phyloP scores from a whole-genome alignment of 1,140 invertebrate genomes.

The Megalonaias nervosa region DNA sequence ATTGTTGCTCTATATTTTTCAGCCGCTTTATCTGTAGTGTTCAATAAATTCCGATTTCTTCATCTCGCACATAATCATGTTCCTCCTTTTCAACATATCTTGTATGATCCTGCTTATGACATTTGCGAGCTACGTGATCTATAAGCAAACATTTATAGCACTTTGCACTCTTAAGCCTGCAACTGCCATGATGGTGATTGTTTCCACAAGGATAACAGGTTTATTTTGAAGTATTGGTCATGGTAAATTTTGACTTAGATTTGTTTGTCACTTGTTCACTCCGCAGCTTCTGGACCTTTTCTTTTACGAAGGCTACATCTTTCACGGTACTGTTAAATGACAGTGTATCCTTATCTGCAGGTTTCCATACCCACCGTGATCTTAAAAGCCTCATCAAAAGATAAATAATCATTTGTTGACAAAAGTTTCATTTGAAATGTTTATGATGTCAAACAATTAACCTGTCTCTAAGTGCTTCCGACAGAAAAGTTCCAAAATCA shows the following conservation, averaged over 20 bases:
- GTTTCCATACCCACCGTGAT: slow-evolving; percentile 25
- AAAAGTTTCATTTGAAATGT: slow-evolving; percentile 10
- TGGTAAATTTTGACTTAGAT: not conserved
- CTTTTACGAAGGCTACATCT: not conserved
- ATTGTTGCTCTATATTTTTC: not conserved
- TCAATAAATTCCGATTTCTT: not conserved
- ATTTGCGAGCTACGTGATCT: slow-evolving; percentile 10
- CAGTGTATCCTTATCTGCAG: slow-evolving; percentile 10
- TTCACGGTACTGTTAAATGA: not conserved
- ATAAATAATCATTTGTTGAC: slow-evolving; percentile 4
- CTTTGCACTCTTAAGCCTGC: not conserved
- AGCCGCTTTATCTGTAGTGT: not conserved
- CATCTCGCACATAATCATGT: not conserved
- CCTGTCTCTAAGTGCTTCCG: slow-evolving; percentile 4
- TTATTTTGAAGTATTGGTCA: not conserved
- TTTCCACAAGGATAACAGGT: slow-evolving; percentile 20
- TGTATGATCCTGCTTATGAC: not conserved
- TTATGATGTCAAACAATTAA: slow-evolving; percentile 11
- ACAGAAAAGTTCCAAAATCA: slow-evolving; percentile 5
- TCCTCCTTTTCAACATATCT: not conserved
- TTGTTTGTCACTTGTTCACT: too few species aligned
- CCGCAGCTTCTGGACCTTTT: not conserved
- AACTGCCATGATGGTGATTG: slow-evolving; percentile 3
- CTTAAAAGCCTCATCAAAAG: slow-evolving; percentile 12
- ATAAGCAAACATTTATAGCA: slow-evolving; percentile 7